phyloP scores from a whole-genome alignment of 2,113 vertebrate genomes.

The Gracilinanus agilis region DNA sequence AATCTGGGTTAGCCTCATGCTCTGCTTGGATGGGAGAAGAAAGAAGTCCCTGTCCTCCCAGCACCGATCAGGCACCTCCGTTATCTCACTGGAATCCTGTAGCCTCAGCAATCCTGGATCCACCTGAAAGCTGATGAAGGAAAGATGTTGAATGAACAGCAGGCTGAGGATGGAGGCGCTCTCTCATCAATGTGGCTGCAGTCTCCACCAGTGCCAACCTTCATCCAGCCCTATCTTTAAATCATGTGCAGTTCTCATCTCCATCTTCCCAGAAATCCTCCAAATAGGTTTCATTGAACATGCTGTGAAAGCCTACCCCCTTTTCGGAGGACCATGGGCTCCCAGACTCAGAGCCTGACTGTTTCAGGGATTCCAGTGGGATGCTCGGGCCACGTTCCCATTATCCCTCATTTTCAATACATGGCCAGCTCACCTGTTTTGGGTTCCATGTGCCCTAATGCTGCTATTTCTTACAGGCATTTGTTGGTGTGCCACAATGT shows the following conservation, averaged over 20 bases:
- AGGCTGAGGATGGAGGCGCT: not conserved
- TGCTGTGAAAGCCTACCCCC: not conserved
- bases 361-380: not conserved
- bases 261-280: not conserved
- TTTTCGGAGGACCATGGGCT: not conserved
- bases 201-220: not conserved
- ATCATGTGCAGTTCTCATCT: not conserved
- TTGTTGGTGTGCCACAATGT: not conserved
- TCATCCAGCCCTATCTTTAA: not conserved
- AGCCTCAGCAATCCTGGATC: not conserved
- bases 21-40: not conserved
- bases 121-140: not conserved
- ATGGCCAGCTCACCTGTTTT: not conserved
- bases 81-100: not conserved
- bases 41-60: not conserved
- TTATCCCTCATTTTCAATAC: not conserved
- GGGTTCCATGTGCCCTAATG: not conserved
- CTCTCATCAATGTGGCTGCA: not conserved
- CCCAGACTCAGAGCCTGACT: not conserved
- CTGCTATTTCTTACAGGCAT: not conserved
- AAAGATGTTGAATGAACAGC: not conserved
- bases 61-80: not conserved
- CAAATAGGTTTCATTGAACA: not conserved
- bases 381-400: not conserved
- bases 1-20: not conserved